These are phyloP conservation scores for Pogonomyrmex californicus DNA, from an alignment of 1,140 invertebrate genomes.

Conservation along the genomic window DNA sequence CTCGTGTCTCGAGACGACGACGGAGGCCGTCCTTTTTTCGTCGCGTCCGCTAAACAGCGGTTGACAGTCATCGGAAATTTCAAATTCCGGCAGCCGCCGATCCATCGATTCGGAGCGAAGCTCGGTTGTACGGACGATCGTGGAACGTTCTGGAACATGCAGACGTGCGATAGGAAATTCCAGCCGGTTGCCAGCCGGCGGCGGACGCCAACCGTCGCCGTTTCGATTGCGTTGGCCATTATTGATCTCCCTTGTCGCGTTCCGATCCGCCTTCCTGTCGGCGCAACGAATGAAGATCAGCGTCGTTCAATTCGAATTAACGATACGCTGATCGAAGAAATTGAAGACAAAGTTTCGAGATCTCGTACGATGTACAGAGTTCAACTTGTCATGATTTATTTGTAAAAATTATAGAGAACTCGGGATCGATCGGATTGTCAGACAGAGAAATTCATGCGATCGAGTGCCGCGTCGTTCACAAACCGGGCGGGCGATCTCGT, in stretches of 20 bases:
- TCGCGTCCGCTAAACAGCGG: slow-evolving; percentile 34
- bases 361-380: neutral
- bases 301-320: neutral
- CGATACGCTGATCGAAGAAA: neutral
- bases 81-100: neutral
- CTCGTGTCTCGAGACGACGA: slow-evolving; percentile 27
- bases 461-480: neutral
- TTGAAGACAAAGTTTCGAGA: neutral
- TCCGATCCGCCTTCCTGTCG: neutral
- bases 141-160: slow-evolving; percentile 36
- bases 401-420: neutral
- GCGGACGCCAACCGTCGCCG: neutral
- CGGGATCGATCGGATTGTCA: neutral
- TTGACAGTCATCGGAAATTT: slow-evolving; percentile 30
- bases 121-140: neutral
- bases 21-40: slow-evolving; percentile 15
- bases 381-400: neutral
- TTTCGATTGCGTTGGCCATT: slow-evolving; percentile 36
- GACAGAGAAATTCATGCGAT: neutral
- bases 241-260: slow-evolving; percentile 35
- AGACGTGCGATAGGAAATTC: slow-evolving; percentile 1
- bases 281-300: neutral
- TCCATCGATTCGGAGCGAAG: neutral
- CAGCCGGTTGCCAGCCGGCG: slow-evolving; percentile 2
- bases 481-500: neutral